These are phyloP conservation scores for Sesia bembeciformis DNA, from an alignment of 2,888 invertebrate species.

Conservation along the genomic window DNA sequence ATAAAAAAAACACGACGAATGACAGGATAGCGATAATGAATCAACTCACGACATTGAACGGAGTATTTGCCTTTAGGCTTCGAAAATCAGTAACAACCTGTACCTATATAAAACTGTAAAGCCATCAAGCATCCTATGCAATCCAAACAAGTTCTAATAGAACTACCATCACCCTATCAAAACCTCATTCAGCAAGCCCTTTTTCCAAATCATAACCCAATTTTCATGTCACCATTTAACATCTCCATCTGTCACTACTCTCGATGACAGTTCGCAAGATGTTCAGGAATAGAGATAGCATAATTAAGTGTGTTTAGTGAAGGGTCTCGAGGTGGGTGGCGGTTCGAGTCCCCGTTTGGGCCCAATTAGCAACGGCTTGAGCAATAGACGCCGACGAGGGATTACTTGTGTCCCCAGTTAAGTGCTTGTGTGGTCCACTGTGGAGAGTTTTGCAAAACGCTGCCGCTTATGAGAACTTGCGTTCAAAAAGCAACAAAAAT, in stretches of 20 bases:
- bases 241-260: not conserved
- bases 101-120: too few species aligned
- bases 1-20: too few species aligned
- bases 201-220: not conserved
- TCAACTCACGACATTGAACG: too few species aligned
- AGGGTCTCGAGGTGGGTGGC: constrained; percentile 13
- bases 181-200: too few species aligned
- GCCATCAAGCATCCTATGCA: too few species aligned
- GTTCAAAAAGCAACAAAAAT: too few species aligned
- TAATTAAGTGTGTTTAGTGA: constrained; percentile 21
- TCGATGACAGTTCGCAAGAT: constrained; percentile 17
- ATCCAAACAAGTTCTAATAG: too few species aligned
- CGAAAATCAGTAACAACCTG: too few species aligned
- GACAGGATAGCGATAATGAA: too few species aligned
- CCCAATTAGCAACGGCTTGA: constrained; percentile 36
- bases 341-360: constrained; percentile 9
- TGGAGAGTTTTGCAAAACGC: constrained; percentile 14
- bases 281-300: constrained; percentile 11
- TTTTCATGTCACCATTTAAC: not conserved
- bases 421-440: constrained; percentile 12
- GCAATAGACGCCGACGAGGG: constrained; percentile 19
- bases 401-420: constrained; percentile 8
- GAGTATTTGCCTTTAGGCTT: too few species aligned
- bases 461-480: constrained; percentile 1
- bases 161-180: too few species aligned